These are phyloP conservation scores for Horisme vitalbata DNA, from an alignment of 2,888 invertebrate species.

Conservation along the genomic window DNA sequence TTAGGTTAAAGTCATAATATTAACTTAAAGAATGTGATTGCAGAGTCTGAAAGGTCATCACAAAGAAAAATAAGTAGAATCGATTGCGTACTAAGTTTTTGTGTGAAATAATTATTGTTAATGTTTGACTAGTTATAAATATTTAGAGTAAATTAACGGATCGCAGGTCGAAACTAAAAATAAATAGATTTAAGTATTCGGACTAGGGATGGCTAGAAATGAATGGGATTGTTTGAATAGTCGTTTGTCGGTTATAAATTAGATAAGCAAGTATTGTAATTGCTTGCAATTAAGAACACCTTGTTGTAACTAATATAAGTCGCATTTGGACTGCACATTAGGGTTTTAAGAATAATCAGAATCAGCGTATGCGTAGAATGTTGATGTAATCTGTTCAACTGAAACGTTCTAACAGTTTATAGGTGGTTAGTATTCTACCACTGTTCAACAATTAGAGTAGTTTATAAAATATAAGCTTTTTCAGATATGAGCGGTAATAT, in stretches of 20 bases:
- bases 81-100: background rate
- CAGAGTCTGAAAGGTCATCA: background rate
- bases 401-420: no score
- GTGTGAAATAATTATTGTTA: constrained; percentile 6
- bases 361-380: constrained; percentile 1
- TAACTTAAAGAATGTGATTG: background rate
- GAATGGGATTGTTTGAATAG: constrained; percentile 7
- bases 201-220: constrained; percentile 6
- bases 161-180: constrained; percentile 24
- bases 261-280: background rate
- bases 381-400: constrained; percentile 5
- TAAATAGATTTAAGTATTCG: constrained; percentile 6
- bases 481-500: no score
- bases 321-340: constrained; percentile 7
- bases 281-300: background rate
- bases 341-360: background rate
- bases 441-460: no score
- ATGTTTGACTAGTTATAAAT: constrained; percentile 23
- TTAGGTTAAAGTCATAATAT: no score
- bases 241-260: background rate
- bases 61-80: no score
- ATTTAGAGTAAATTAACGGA: constrained; percentile 19
- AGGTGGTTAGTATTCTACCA: no score
- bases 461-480: no score
- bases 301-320: constrained; percentile 3